Base-by-base conservation (phyloP, 2,797 vertebrate genomes). In the Pitangus sulphuratus region DNA sequence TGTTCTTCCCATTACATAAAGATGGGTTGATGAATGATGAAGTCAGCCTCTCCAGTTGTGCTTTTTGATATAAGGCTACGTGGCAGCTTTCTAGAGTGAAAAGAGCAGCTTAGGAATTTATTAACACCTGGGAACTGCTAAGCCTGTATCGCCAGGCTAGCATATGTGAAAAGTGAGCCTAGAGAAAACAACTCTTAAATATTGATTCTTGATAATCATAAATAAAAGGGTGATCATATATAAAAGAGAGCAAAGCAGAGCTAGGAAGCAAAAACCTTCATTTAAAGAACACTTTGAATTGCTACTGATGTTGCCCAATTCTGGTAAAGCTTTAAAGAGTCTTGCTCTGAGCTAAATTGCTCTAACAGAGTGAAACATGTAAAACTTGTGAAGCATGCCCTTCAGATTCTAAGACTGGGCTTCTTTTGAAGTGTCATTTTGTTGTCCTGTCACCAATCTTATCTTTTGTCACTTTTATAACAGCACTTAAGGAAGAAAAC, bases 321-420 rank as follows among this genome's bases (percentile, higher is more conserved):
- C 48, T 87, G 56, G 35, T 45, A 31, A 45, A 83, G 40, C 50
- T 77, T 85, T 74, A 70, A 65, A 84, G 37, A 76, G 33, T 30
- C 75, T 89, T 93, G 82, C 69, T 87, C 82, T 88, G 79, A 93
- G 84, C 58, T 94, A 69, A 89, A 94, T 57, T 75, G 35, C 53
- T 78, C 20, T n/a, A 76, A 65, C 6, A 35, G 40, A 74, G 25
- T 48, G 39, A 71, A 84, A 83, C 37, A 40, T 0, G 6, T 42
- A 77, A 84, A 90, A 86, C 22, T n/a, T 2, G 5, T 50, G 74
- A 75, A 84, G 70, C 40, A 42, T 20, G 30, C 31, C 84, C 33
- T 96, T 89, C 87, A 82, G n/a, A 78, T 76, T 82, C 40, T n/a
- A 35, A 50, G 61, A 69, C 31, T 13, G 24, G 35, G 56, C 9